Evolutionary conservation across 2,113 vertebrate genomes (phyloP), one percentile per base, ranked within the genome.

Genomic region (Perccottus glenii): DNA sequence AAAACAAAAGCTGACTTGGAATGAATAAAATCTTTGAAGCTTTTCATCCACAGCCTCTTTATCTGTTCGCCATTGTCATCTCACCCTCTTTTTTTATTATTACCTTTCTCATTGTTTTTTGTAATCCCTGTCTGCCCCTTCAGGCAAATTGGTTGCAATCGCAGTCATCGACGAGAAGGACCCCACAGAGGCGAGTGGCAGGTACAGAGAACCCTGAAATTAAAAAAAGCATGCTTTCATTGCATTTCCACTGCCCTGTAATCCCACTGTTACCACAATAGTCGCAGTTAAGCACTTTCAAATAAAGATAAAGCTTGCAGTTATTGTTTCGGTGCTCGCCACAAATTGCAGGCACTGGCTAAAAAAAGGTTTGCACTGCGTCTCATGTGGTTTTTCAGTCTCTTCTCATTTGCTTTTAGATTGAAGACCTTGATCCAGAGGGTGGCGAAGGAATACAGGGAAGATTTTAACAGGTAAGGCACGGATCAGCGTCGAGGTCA

Each of bases 121-220:
- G 61, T 86, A 70, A 84, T 67, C 73, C 58, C 56, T 52, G 66
- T 89, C 73, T 52, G 46, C 44, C 64, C 63, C 92, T 91, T 82
- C 90, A 98, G 97, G 98, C 84, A 98, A 99, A 91, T 92, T 98
- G 85, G 93, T 98, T 84, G 95, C 93, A 70, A 94, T 99, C 63
- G 97, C 96, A 63, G 84, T 98, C 80, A 94, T 96, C 84, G 95
- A 98, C 81, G 96, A 98, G 86, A 98, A 96, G 89, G 96, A 96
- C 75, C 90, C 90, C 78, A 94, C 95, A 64, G 81, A 92, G 70
- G 92, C 96, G 64, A 96, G 96, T 75, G 85, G 83, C 84, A 97
- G 96, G 97, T 99, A 96, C 52, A 75, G 70, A 86, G 53, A 76
- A 51, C 48, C 9, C 45, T 33, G 36, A 75, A 83, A 84, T 80